These are phyloP conservation scores for Cryptus armator DNA, from an alignment of 2,888 invertebrate genomes.

Conservation along the genomic window DNA sequence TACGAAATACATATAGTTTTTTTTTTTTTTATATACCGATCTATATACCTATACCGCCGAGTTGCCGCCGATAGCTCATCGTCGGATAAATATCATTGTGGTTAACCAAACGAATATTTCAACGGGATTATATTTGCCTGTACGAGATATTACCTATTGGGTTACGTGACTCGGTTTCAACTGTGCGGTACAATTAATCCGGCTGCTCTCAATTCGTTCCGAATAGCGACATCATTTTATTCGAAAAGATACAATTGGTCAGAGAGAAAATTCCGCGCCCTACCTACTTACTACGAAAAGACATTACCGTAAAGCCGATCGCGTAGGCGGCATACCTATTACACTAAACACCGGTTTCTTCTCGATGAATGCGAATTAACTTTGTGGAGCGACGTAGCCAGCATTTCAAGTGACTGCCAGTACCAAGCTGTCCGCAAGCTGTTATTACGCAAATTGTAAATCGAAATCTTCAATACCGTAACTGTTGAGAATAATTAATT, in stretches of 20 bases:
- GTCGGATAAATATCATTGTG: conserved; percentile 9
- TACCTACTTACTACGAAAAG: too few relatives aligned
- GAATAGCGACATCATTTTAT: too few relatives aligned
- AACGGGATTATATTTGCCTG: conserved; percentile 14
- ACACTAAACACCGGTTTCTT: conserved; percentile 29
- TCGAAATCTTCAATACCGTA: conserved; percentile 14
- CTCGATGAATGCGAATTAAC: conserved; percentile 49
- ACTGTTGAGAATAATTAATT: not conserved
- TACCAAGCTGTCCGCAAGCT: not conserved
- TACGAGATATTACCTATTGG: conserved; percentile 47
- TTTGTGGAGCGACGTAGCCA: conserved; percentile 12
- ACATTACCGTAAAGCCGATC: not conserved
- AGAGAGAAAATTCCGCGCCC: too few relatives aligned
- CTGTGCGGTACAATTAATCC: too few relatives aligned
- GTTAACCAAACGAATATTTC: conserved; percentile 24
- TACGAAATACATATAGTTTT: too few relatives aligned
- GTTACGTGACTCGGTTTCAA: conserved; percentile 33
- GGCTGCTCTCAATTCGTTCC: too few relatives aligned
- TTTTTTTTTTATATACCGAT: too few relatives aligned
- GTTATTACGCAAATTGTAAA: conserved; percentile 54
- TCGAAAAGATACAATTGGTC: too few relatives aligned
- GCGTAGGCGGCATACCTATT: conserved; percentile 27
- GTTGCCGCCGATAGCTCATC: not conserved
- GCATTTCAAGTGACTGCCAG: conserved; percentile 16
- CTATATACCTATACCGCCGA: too few relatives aligned